phyloP scores from a whole-genome alignment of 1,140 invertebrate species.

The Eulimnadia texana region DNA sequence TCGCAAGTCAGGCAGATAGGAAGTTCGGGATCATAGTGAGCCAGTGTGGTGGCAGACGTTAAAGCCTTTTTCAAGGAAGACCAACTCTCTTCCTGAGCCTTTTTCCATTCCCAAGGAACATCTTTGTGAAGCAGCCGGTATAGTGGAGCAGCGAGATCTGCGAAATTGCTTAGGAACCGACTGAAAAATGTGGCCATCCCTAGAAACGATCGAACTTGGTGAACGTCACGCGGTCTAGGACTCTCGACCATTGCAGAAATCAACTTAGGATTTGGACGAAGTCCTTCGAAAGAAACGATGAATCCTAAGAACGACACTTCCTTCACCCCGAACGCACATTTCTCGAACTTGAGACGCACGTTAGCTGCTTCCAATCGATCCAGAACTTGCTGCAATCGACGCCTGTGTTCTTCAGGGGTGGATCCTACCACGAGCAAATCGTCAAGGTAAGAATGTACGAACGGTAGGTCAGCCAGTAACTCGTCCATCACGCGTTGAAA shows the following conservation, averaged over 20 bases:
- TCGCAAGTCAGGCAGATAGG: slow-evolving; percentile 34
- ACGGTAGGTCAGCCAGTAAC: neutral
- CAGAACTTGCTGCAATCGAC: slow-evolving; percentile 19
- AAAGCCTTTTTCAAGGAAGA: slow-evolving; percentile 3
- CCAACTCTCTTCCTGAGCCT: neutral
- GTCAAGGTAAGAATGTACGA: neutral
- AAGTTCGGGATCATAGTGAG: slow-evolving; percentile 31
- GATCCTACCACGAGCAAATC: neutral
- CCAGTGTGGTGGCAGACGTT: slow-evolving; percentile 19
- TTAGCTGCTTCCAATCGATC: no score
- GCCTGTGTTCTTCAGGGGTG: slow-evolving; percentile 18
- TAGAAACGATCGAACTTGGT: neutral
- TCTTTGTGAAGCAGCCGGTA: slow-evolving; percentile 21
- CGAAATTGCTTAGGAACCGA: slow-evolving; percentile 29
- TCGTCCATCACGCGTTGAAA: slow-evolving; percentile 13
- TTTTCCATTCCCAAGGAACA: neutral
- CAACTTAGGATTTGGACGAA: slow-evolving; percentile 10
- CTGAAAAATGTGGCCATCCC: neutral
- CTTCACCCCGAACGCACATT: neutral
- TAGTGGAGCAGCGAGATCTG: slow-evolving; percentile 27
- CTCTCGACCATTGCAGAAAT: no score
- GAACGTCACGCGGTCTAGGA: slow-evolving; percentile 7
- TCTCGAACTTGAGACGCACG: no score
- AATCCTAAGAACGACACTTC: slow-evolving; percentile 26
- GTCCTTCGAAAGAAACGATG: slow-evolving; percentile 28